Evolutionary conservation across 1,140 invertebrate genomes (phyloP).

Genomic region (Drosophila bocqueti): DNA sequence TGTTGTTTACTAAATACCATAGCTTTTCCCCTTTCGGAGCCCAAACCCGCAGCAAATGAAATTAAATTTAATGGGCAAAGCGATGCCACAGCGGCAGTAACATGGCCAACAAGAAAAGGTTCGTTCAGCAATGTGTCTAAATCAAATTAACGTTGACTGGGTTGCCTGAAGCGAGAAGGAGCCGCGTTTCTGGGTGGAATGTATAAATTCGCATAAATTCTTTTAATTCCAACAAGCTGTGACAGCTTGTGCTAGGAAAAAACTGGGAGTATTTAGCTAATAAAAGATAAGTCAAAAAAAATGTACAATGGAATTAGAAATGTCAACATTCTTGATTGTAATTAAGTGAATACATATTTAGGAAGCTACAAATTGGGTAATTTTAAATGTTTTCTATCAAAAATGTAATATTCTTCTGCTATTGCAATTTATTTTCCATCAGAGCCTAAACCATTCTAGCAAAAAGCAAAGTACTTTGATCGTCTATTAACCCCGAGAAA

Average conservation of each 20-base stretch:
- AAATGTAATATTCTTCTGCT: neutral
- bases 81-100: conserved; percentile 39
- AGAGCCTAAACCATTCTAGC: neutral
- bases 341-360: conserved; percentile 3
- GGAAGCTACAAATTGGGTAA: neutral
- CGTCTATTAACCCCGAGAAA: conserved; percentile 58
- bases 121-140: conserved; percentile 73
- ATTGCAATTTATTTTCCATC: neutral
- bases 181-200: neutral
- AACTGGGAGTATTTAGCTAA: conserved; percentile 8
- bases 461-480: conserved; percentile 29
- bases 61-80: conserved; percentile 76
- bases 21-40: neutral
- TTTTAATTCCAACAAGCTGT: conserved; percentile 61
- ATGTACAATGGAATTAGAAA: neutral
- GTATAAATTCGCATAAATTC: conserved; percentile 65
- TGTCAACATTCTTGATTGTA: conserved; percentile 15
- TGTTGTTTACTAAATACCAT: conserved; percentile 70
- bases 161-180: neutral
- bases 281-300: neutral
- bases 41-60: conserved; percentile 39
- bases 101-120: conserved; percentile 64
- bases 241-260: conserved; percentile 7
- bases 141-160: conserved; percentile 67
- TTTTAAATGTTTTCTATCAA: neutral